Evolutionary conservation across 2,888 invertebrate genomes (phyloP).

Genomic region (Pterostichus niger): DNA sequence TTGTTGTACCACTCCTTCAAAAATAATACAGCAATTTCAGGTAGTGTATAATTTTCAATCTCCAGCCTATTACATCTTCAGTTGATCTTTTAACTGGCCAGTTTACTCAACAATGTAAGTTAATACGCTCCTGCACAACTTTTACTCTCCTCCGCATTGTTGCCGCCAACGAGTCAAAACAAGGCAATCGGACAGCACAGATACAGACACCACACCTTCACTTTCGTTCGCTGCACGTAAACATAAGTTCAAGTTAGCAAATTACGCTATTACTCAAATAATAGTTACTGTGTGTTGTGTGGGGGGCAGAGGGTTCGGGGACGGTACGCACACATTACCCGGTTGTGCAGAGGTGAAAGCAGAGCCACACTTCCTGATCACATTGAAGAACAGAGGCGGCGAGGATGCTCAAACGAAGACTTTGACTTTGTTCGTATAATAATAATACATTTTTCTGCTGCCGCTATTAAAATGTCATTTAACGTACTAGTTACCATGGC

Average conservation of each 20-base stretch:
- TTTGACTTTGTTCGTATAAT: too few species aligned
- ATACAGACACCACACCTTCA: slow-evolving; percentile 51
- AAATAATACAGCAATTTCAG: not conserved
- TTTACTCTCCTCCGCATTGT: slow-evolving; percentile 42
- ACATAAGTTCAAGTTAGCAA: slow-evolving; percentile 58
- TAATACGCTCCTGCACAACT: slow-evolving; percentile 30
- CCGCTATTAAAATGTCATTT: too few species aligned
- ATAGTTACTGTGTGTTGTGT: slow-evolving; percentile 55
- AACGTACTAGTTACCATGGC: too few species aligned
- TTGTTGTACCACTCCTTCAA: not conserved
- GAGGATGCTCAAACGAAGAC: too few species aligned
- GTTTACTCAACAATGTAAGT: not conserved
- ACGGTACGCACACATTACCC: slow-evolving; percentile 59
- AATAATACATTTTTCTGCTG: too few species aligned
- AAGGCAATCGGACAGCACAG: slow-evolving; percentile 27
- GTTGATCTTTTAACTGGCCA: too few species aligned
- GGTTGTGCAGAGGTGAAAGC: slow-evolving; percentile 50
- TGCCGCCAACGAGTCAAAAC: slow-evolving; percentile 19
- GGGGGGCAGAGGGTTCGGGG: slow-evolving; percentile 3
- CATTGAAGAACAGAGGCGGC: not conserved
- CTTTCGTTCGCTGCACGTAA: slow-evolving; percentile 57
- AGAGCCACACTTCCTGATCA: slow-evolving; percentile 18
- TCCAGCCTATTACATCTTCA: too few species aligned
- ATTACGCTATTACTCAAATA: slow-evolving; percentile 66
- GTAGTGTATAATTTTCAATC: slow-evolving; percentile 1